A percentile compares a stretch with the other conserved stretches of the same genome.
phyloP scores from a whole-genome alignment of 2,888 invertebrate genomes.

The Blastobasis lacticolella region DNA sequence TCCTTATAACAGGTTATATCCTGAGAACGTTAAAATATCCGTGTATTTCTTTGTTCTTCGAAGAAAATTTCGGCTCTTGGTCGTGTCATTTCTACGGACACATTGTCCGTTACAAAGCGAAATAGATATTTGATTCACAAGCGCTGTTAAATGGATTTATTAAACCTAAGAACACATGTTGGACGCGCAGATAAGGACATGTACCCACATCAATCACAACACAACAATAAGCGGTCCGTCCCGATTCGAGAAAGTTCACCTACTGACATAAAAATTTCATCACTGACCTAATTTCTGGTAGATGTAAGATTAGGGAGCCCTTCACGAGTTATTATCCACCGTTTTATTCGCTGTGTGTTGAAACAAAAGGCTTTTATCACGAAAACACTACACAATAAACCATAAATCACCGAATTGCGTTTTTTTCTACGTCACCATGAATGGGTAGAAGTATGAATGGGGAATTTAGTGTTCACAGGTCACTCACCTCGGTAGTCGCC shows the following conservation, averaged over 20 bases:
- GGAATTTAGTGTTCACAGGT: slow-evolving; percentile 16
- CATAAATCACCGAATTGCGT: slow-evolving; percentile 28
- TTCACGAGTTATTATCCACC: neutral
- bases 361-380: slow-evolving; percentile 10
- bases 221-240: slow-evolving; percentile 28
- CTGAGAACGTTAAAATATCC: no score
- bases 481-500: slow-evolving; percentile 34
- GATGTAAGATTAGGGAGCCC: slow-evolving; percentile 5
- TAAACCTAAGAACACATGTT: no score
- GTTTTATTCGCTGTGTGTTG: neutral
- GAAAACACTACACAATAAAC: slow-evolving; percentile 21
- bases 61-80: no score
- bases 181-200: no score
- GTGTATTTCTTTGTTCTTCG: no score
- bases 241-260: slow-evolving; percentile 43
- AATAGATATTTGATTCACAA: no score
- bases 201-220: neutral
- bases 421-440: slow-evolving; percentile 45
- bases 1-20: no score
- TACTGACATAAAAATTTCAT: slow-evolving; percentile 21
- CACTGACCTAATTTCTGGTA: slow-evolving; percentile 19
- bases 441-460: slow-evolving; percentile 37
- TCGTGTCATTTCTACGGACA: no score
- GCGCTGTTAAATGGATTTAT: no score
- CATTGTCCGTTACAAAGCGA: no score